These are phyloP conservation scores for Lineus longissimus DNA, from an alignment of 1,140 invertebrate genomes.

Conservation along the genomic window DNA sequence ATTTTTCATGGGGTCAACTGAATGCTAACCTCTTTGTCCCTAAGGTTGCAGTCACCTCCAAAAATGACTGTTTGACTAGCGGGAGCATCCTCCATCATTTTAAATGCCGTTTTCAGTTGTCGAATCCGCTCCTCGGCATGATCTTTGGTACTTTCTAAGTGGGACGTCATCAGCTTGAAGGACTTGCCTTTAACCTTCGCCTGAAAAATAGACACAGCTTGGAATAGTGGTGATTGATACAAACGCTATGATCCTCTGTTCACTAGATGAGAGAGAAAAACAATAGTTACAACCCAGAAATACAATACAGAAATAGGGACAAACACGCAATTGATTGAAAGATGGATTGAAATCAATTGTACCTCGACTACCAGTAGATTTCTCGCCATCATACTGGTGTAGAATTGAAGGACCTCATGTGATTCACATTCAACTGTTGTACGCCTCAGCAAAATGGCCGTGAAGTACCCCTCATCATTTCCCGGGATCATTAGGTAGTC, in stretches of 20 bases:
- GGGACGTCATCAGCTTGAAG: slow-evolving; percentile 58
- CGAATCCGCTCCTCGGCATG: slow-evolving; percentile 50
- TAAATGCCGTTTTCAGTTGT: slow-evolving; percentile 56
- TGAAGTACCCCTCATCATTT: slow-evolving; percentile 55
- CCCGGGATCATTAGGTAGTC: slow-evolving; percentile 46
- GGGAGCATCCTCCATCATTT: slow-evolving; percentile 39
- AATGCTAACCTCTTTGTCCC: slow-evolving; percentile 59
- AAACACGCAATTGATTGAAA: too few species aligned
- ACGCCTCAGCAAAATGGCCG: slow-evolving; percentile 55
- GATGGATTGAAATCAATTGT: not conserved
- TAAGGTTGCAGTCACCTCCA: slow-evolving; percentile 62
- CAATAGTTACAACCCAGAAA: too few species aligned
- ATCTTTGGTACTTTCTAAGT: slow-evolving; percentile 62
- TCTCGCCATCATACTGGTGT: slow-evolving; percentile 56
- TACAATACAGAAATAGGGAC: too few species aligned
- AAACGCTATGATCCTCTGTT: not conserved
- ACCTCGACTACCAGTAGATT: slow-evolving; percentile 57
- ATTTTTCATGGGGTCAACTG: too few species aligned
- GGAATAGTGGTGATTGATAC: not conserved
- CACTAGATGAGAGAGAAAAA: slow-evolving; percentile 5
- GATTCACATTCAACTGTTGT: slow-evolving; percentile 52
- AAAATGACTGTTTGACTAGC: slow-evolving; percentile 57
- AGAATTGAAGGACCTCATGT: slow-evolving; percentile 54
- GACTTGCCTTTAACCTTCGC: slow-evolving; percentile 55
- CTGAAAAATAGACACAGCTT: slow-evolving; percentile 30